Base-by-base conservation (phyloP, 2,113 vertebrate genomes). In the Nesospiza acunhae region DNA sequence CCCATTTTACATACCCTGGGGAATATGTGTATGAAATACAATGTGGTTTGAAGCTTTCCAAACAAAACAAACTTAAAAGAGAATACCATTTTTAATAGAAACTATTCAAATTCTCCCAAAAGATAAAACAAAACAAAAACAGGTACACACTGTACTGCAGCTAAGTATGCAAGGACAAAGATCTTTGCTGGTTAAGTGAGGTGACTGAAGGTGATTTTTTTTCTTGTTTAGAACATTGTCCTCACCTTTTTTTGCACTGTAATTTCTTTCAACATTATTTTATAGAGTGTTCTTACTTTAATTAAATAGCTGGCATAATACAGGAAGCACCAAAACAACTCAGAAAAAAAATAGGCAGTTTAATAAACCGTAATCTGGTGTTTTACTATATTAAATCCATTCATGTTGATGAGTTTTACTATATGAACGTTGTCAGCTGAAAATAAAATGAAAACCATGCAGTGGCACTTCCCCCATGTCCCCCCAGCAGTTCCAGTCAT, bases 51-150 rank as follows among this genome's bases (percentile, higher is more conserved):
- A 96, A 95, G 84, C 86, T 98, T 98, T 97, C 93, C 95, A 97
- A 97, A 82, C 76, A 95, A 98, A 97, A 97, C 76, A 98, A 95
- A 96, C 96, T 96, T 98, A 96, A 97, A 98, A 98, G 87, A 94
- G 92, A 96, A 97, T 89, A 50, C 56, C 4, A 66, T 93, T 98
- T 97, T 98, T 95, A 97, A 97, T 82, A 97, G 94, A 95, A 97
- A 97, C 72, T 95, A 56, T 91, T 95, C 81, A 84, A 47, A 90
- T 96, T 97, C 79, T 91, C 87, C 59, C 55, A 87, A 90, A 92
- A 96, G 89, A 89, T 94, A 84, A 85, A 96, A 41, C 70, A 84
- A 82, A 92, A 90, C 60, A 70, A 93, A 94, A 84, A 13, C 93
- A 98, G 97, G 97, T 97, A 97, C 35, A 9, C 19, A 5, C 84